Conservation (phyloP, 2,797 vertebrate genomes). For the Emys orbicularis region DNA sequence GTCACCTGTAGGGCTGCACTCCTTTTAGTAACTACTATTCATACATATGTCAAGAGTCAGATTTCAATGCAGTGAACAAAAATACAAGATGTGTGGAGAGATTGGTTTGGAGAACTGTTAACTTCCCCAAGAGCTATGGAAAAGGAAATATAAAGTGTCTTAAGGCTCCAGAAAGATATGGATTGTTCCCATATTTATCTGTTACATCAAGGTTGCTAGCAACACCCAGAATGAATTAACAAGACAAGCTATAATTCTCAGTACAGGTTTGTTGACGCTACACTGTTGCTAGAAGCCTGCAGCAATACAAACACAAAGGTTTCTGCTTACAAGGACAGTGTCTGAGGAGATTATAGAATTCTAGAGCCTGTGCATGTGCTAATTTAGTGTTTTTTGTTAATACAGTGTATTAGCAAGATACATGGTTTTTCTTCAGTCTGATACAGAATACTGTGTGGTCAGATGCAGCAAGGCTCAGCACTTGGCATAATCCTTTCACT, state of each 20-base stretch:
- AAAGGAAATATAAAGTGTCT: neutral
- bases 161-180: neutral
- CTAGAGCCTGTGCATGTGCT: neutral
- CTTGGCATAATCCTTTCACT: neutral
- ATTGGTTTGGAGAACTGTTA: neutral
- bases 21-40: conserved; percentile 8
- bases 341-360: neutral
- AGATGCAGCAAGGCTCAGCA: neutral
- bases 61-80: neutral
- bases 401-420: neutral
- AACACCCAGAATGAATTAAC: neutral
- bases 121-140: neutral
- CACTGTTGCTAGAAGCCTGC: neutral
- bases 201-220: neutral
- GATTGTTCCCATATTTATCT: neutral
- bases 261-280: neutral
- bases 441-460: neutral
- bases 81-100: neutral
- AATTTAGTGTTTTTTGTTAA: neutral
- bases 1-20: neutral
- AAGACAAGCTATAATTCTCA: neutral
- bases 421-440: neutral
- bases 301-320: neutral
- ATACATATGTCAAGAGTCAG: neutral
- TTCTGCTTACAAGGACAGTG: neutral